Percentiles rank a stretch among this genome's conserved stretches.
Conservation (phyloP, 2,797 vertebrate species). For the Acrossocheilus fasciatus region DNA sequence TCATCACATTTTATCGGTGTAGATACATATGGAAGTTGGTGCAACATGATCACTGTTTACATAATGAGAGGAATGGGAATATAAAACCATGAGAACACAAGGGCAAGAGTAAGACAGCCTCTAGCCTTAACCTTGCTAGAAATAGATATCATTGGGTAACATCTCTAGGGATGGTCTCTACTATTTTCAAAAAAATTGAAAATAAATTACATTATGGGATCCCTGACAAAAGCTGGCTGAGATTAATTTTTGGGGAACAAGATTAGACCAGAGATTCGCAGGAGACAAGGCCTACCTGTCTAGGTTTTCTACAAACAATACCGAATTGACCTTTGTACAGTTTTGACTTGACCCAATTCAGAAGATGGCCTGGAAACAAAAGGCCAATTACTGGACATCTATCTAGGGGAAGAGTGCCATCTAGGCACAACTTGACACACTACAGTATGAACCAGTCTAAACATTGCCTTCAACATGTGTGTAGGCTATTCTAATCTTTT, state of each 20-base stretch:
- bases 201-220: slow-evolving; percentile 27
- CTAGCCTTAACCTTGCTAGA: slow-evolving; percentile 39
- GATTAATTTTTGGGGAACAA: neutral
- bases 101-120: slow-evolving; percentile 38
- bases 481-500: neutral
- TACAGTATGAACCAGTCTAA: slow-evolving; percentile 19
- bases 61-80: slow-evolving; percentile 48
- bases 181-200: slow-evolving; percentile 20
- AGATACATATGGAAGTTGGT: slow-evolving; percentile 33
- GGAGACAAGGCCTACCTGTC: slow-evolving; percentile 3
- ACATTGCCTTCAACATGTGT: neutral
- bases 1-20: neutral
- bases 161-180: slow-evolving; percentile 20
- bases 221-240: slow-evolving; percentile 4
- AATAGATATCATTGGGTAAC: slow-evolving; percentile 37
- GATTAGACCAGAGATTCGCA: neutral
- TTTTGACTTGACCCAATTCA: slow-evolving; percentile 35
- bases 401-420: slow-evolving; percentile 55
- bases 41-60: slow-evolving; percentile 39
- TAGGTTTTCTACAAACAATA: slow-evolving; percentile 4
- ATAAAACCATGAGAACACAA: slow-evolving; percentile 49
- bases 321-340: slow-evolving; percentile 2
- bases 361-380: slow-evolving; percentile 27
- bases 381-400: slow-evolving; percentile 28
- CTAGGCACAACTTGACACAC: slow-evolving; percentile 44